Evolutionary conservation across 2,797 vertebrate species (phyloP), one percentile per base, ranked within the genome.

Genomic region (Pangasius sanitwongsei): DNA sequence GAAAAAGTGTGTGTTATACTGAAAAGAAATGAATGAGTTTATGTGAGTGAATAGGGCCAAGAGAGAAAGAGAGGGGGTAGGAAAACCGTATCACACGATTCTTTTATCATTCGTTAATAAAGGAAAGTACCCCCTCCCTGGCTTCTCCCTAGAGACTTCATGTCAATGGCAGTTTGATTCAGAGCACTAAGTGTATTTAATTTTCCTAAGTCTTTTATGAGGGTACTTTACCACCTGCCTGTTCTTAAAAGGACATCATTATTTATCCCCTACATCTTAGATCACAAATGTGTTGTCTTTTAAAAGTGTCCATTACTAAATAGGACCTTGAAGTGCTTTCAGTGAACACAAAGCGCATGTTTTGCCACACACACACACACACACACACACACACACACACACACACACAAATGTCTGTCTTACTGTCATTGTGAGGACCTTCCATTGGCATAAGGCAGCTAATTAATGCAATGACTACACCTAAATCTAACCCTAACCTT

Each of bases 121-220:
- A 75, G 4, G 72, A 44, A 74, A 31, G 50, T 55, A 7, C n/a
- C 50, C n/a, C n/a, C 8, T 53, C 25, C 75, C 15, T 57, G 7
- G 12, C n/a, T 3, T 34, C 28, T 53, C 28, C n/a, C 15, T 31
- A 31, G 48, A 78, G 75, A 78, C 48, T 15, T 28, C 53, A 57
- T 81, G 78, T 59, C 78, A 82, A 15, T 82, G 55, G 34, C 31
- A 11, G 77, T 23, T 55, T 82, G 55, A 82, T 59, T 20, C 55
- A 59, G 55, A 25, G 78, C 55, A 59, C 78, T 82, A 82, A 61
- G 55, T 7, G 4, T 59, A 82, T 82, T 82, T 37, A 61, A 82
- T 82, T 59, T 37, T 59, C 2, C 1, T 23, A 57, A 37, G 55
- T 34, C 78, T 81, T 57, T 82, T 41, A 59, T 82, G 34, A 82